Evolutionary conservation across 1,140 invertebrate species (phyloP).

Genomic region (Drosophila neocordata): DNA sequence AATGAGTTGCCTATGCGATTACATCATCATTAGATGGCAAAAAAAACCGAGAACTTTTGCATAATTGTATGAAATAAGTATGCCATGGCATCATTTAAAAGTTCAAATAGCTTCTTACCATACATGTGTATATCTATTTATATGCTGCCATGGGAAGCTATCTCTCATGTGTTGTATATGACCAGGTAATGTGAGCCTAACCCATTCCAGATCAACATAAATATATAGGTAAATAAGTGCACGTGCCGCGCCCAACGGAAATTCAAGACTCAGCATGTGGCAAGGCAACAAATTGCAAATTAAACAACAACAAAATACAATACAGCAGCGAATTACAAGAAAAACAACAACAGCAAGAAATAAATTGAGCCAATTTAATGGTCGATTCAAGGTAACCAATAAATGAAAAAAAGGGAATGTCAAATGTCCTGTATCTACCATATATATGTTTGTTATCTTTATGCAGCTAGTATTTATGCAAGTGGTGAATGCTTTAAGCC

Average conservation of each 20-base stretch:
- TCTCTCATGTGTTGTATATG: slow-evolving; percentile 34
- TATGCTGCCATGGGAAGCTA: neutral
- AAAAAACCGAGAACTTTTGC: slow-evolving; percentile 33
- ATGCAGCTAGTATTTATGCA: neutral
- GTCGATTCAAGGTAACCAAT: slow-evolving; percentile 30
- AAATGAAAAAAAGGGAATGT: slow-evolving; percentile 29
- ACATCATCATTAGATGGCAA: slow-evolving; percentile 62
- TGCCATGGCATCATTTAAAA: slow-evolving; percentile 47
- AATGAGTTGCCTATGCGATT: slow-evolving; percentile 60
- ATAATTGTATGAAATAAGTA: slow-evolving; percentile 41
- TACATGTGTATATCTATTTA: neutral
- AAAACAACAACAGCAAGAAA: slow-evolving; percentile 37
- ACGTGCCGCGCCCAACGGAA: slow-evolving; percentile 71
- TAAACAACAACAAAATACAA: slow-evolving; percentile 46
- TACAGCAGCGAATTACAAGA: slow-evolving; percentile 27
- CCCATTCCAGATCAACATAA: slow-evolving; percentile 30
- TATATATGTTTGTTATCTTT: neutral
- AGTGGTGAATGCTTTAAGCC: slow-evolving; percentile 46
- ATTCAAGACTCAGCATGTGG: slow-evolving; percentile 70
- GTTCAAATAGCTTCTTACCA: slow-evolving; percentile 37
- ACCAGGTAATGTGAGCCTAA: slow-evolving; percentile 58
- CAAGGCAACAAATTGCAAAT: slow-evolving; percentile 63
- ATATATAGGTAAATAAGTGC: slow-evolving; percentile 29
- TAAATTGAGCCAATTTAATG: slow-evolving; percentile 55
- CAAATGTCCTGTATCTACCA: slow-evolving; percentile 11